Evolutionary conservation across 2,113 vertebrate species (phyloP), one percentile per base, ranked within the genome.

Genomic region (Myiozetetes cayanensis): DNA sequence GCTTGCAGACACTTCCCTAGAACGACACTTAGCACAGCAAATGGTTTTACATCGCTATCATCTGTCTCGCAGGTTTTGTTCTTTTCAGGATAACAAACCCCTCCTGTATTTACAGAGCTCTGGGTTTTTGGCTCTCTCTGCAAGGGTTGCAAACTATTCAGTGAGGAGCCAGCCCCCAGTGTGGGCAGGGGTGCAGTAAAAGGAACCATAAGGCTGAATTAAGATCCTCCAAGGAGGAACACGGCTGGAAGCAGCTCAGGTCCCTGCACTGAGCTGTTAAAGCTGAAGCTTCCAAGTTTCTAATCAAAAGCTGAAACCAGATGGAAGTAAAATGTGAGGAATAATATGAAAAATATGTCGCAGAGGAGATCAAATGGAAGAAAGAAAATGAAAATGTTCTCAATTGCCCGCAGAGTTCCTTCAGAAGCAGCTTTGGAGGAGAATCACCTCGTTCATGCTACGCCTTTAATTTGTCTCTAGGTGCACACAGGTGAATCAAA

Each of bases 241-340:
- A 83, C 22, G 71, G 41, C 74, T 82, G 85, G 77, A 96, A 91
- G 82, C 94, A 70, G 68, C 94, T 90, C 46, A 90, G 84, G 55
- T 96, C 85, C 94, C 67, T 93, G 84, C 73, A 77, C 12, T 52
- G 82, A 95, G 96, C 74, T 88, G 90, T 61, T 96, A 39, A 95
- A 93, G 90, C 86, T 50, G 87, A 92, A 92, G 95, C 94, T 95
- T 90, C 83, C 76, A 89, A 95, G 58, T 97, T 96, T 97, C 94
- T 97, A 97, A 97, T 96, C 95, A 97, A 94, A 97, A 97, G 92
- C 88, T 96, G 96, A 97, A 97, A 98, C 96, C 98, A 98, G 97
- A 98, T 98, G 97, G 97, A 95, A 95, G 94, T 92, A 94, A 94
- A 97, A 98, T 95, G 90, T 96, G 92, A 93, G 79, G 77, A 92